phyloP scores from a whole-genome alignment of 1,140 invertebrate species.

The Reticulitermes speratus region DNA sequence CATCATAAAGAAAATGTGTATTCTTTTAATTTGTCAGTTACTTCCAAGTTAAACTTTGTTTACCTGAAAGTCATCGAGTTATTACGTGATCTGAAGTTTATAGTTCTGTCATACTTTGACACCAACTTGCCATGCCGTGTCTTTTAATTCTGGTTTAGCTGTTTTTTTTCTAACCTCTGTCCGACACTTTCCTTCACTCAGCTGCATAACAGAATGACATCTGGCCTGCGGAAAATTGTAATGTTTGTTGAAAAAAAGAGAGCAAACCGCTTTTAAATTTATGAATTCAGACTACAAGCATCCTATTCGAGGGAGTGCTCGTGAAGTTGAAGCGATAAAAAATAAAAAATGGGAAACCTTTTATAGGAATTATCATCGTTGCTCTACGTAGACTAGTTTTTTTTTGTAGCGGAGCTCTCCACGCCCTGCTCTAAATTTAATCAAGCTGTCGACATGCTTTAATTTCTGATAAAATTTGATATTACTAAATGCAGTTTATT shows the following conservation, averaged over 20 bases:
- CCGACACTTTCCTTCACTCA: background rate
- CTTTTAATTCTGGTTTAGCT: background rate
- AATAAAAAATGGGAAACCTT: background rate
- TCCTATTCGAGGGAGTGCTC: background rate
- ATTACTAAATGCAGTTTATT: background rate
- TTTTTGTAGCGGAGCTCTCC: background rate
- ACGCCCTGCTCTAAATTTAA: background rate
- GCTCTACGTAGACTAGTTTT: background rate
- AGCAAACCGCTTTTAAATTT: background rate
- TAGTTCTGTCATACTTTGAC: background rate
- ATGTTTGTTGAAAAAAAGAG: background rate
- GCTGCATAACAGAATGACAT: background rate
- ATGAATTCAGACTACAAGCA: background rate
- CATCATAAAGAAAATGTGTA: no score
- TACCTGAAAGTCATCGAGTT: no score
- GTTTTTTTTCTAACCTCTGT: background rate
- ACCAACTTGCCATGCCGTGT: background rate
- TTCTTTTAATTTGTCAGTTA: no score
- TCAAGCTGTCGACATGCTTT: background rate
- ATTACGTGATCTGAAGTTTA: no score
- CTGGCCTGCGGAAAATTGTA: background rate
- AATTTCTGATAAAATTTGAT: background rate
- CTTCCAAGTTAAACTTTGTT: no score
- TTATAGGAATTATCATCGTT: background rate
- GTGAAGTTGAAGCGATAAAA: background rate